These are phyloP conservation scores for Iphiclides podalirius DNA, from an alignment of 2,888 invertebrate genomes.

Conservation along the genomic window DNA sequence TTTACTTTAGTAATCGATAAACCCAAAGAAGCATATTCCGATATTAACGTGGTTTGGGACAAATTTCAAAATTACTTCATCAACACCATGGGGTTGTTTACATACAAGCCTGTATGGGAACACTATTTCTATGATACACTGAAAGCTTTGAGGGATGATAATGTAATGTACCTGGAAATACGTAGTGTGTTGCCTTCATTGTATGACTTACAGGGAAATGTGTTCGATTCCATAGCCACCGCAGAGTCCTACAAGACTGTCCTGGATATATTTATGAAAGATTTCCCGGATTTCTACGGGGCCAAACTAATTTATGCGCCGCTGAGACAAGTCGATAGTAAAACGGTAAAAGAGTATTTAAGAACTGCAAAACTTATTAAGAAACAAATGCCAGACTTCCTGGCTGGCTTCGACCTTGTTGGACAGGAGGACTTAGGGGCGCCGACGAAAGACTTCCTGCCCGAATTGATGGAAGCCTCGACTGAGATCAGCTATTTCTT, in stretches of 20 bases:
- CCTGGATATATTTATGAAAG: conserved; percentile 75
- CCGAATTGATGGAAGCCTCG: conserved; percentile 70
- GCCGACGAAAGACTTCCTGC: conserved; percentile 80
- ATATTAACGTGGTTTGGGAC: conserved; percentile 81
- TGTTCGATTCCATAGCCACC: conserved; percentile 73
- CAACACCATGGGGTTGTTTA: conserved; percentile 71
- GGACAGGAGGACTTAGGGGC: conserved; percentile 88
- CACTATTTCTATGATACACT: conserved; percentile 83
- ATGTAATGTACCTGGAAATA: conserved; percentile 85
- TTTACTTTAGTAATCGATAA: conserved; percentile 79
- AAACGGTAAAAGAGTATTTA: conserved; percentile 69
- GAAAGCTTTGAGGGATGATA: conserved; percentile 82
- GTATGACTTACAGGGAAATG: conserved; percentile 83
- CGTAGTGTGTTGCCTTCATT: conserved; percentile 81
- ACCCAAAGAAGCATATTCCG: conserved; percentile 61
- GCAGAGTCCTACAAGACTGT: conserved; percentile 78
- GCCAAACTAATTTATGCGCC: conserved; percentile 86
- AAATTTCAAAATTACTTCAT: conserved; percentile 79
- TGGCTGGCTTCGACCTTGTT: conserved; percentile 91
- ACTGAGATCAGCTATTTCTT: conserved; percentile 83
- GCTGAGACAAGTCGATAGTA: conserved; percentile 59
- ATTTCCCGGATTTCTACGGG: conserved; percentile 84
- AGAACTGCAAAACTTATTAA: conserved; percentile 63
- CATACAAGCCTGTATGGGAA: conserved; percentile 83
- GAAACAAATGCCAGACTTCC: conserved; percentile 80